Base-by-base conservation (phyloP, 2,113 vertebrate species). In the Baryphthengus martii region DNA sequence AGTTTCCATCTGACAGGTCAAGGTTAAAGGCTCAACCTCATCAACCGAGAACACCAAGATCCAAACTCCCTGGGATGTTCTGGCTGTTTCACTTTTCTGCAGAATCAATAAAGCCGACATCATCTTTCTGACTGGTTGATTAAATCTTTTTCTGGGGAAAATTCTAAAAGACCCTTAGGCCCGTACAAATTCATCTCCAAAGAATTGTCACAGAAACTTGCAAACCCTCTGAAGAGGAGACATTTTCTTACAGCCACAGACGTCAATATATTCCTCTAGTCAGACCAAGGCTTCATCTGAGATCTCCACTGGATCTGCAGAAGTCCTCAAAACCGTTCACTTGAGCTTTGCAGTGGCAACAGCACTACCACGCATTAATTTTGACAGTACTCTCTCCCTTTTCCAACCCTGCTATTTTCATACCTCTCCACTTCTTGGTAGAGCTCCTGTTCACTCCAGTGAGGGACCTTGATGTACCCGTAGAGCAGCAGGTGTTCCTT, bases 401-500 rank as follows among this genome's bases (percentile, higher is more conserved):
- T 56, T 91, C 49, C 74, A 68, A 44, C 2, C 7, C 76, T 75
- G 65, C 33, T 93, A 1, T 16, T 90, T 82, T 89, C 8, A 91
- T 96, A 99, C 99, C 97, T 98, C 96, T 98, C 98, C 24, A 99
- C 98, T 98, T 99, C 98, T 49, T 99, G 97, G 0, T 94, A 97
- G 86, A 99, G 98, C 91, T 99, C 98, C 25, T 96, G 87, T 31
- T 82, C 96, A 45, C 97, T 98, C 98, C 99, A 99, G 17, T 99
- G 98, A 31, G 99, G 99, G 44, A 99, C 98, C 92, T 99, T 99
- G 96, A 99, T 99, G 96, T 99, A 98, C 31, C 99, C 99, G 0
- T 99, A 99, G 11, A 99, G 97, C 85, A 99, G 97, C 49, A 99
- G 98, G 93, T 99, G 99, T 44, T 99, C 99, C 87, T 99, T 98